These are phyloP conservation scores for Epinephelus fuscoguttatus DNA, from an alignment of 2,113 vertebrate genomes.

Conservation along the genomic window DNA sequence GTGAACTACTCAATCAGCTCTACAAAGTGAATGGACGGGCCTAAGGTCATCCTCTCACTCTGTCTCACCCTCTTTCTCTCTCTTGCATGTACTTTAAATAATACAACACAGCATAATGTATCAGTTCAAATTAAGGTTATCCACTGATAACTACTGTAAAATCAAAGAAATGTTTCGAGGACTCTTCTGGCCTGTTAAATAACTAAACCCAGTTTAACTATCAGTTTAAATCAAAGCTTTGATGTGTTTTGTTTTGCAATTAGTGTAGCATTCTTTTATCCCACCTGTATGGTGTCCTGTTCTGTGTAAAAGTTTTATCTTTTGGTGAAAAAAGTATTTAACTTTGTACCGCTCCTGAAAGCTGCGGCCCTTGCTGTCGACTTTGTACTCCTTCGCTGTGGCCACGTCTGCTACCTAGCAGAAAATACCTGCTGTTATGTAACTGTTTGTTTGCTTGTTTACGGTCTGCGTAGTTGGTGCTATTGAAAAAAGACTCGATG, in stretches of 20 bases:
- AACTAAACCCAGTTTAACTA: background rate
- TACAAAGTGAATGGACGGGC: slow-evolving; percentile 23
- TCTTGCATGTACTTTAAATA: slow-evolving; percentile 9
- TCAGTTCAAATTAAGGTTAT: slow-evolving; percentile 22
- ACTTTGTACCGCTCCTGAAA: too few relatives aligned
- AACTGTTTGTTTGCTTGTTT: too few relatives aligned
- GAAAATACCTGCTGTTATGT: too few relatives aligned
- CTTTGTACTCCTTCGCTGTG: too few relatives aligned
- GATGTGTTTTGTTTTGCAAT: background rate
- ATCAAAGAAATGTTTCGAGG: background rate
- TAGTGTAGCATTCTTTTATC: background rate
- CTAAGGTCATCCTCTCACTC: slow-evolving; percentile 31
- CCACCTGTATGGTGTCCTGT: background rate
- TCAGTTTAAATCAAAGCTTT: background rate
- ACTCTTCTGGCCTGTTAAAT: background rate
- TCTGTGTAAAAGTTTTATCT: background rate
- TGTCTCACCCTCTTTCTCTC: background rate
- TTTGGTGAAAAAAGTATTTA: too few relatives aligned
- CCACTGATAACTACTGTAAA: background rate
- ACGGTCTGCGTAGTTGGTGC: too few relatives aligned
- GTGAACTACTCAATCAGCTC: slow-evolving; percentile 42
- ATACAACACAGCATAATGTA: background rate
- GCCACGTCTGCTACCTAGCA: too few relatives aligned
- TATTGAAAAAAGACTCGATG: too few relatives aligned
- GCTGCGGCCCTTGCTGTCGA: too few relatives aligned